Conservation (phyloP, 2,888 invertebrate species). For the Idaea aversata region DNA sequence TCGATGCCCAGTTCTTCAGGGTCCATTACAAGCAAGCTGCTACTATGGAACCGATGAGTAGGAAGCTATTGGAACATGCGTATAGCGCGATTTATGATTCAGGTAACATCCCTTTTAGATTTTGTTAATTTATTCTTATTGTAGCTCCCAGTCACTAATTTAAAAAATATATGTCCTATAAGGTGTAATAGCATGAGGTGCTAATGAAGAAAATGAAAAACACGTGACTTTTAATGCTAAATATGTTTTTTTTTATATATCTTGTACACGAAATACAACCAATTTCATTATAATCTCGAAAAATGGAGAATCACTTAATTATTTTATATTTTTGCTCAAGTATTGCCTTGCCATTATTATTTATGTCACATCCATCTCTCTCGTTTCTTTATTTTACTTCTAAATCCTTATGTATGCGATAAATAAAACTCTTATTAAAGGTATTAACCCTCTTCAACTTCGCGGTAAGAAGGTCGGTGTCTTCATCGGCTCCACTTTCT, state of each 20-base stretch:
- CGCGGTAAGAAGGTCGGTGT: slow-evolving; percentile 77
- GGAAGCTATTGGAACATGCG: slow-evolving; percentile 84
- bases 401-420: not conserved
- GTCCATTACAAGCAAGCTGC: slow-evolving; percentile 82
- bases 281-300: no score
- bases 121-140: not conserved
- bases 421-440: slow-evolving; percentile 20
- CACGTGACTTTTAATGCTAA: no score
- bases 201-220: no score
- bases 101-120: slow-evolving; percentile 37
- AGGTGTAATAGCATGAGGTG: no score
- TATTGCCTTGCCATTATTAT: no score
- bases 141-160: no score
- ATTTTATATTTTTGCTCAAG: no score
- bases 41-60: slow-evolving; percentile 84
- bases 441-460: slow-evolving; percentile 68
- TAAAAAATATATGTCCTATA: no score
- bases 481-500: slow-evolving; percentile 65
- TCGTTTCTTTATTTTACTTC: not conserved
- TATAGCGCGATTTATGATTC: slow-evolving; percentile 86
- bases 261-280: no score
- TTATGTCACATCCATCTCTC: not conserved
- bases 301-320: no score
- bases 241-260: no score
- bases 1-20: slow-evolving; percentile 85